Conservation (phyloP, 2,797 vertebrate species). For the Channa striata region DNA sequence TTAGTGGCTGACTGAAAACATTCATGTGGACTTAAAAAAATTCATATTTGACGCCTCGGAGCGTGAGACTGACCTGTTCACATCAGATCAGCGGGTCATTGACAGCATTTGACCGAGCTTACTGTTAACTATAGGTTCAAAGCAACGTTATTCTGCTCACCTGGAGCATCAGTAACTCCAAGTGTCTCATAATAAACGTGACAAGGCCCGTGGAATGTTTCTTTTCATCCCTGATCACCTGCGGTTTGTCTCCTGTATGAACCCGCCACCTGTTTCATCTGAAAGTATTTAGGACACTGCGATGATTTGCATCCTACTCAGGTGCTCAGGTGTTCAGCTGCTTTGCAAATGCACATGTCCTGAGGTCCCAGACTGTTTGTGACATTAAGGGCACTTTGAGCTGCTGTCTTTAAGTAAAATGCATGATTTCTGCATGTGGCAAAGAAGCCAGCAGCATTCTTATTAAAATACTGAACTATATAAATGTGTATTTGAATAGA, state of each 20-base stretch:
- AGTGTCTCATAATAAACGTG: neutral
- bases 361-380: too few species aligned
- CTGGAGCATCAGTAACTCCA: neutral
- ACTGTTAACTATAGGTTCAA: neutral
- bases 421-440: too few species aligned
- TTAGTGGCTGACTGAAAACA: slow-evolving; percentile 26
- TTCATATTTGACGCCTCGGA: neutral
- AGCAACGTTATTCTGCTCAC: neutral
- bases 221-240: neutral
- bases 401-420: neutral
- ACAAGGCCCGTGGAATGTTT: neutral
- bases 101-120: neutral
- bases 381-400: too few species aligned
- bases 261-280: too few species aligned
- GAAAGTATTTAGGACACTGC: too few species aligned
- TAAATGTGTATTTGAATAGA: neutral
- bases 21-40: neutral
- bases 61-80: neutral
- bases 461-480: too few species aligned
- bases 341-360: too few species aligned
- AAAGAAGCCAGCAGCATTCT: too few species aligned
- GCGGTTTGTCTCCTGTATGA: too few species aligned
- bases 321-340: too few species aligned
- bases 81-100: neutral
- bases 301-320: too few species aligned